These are phyloP conservation scores for Propithecus coquereli DNA, from an alignment of 2,113 vertebrate genomes.

Conservation along the genomic window DNA sequence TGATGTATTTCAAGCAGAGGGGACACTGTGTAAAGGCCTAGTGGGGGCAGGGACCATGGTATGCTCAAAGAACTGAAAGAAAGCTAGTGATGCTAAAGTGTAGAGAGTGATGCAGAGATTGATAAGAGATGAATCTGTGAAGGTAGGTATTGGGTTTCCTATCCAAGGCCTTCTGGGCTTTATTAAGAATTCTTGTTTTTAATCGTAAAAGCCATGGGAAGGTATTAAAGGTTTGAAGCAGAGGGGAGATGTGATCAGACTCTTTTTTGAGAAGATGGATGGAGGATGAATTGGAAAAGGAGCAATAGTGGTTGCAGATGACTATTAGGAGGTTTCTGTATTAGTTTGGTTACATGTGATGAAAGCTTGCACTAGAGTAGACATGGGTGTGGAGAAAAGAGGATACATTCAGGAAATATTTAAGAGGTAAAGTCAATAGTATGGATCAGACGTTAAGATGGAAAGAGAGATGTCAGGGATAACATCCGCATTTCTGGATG, in stretches of 20 bases:
- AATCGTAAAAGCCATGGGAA: not conserved
- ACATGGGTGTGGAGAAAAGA: not conserved
- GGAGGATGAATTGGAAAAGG: not conserved
- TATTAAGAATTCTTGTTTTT: slow-evolving; percentile 19
- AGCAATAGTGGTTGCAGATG: not conserved
- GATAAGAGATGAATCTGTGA: not conserved
- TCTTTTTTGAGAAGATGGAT: not conserved
- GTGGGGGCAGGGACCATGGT: not conserved
- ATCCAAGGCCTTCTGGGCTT: not conserved
- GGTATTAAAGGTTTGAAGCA: not conserved
- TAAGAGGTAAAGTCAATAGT: not conserved
- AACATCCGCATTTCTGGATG: not conserved
- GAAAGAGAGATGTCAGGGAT: not conserved
- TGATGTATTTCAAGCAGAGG: not conserved
- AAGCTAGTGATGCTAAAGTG: not conserved
- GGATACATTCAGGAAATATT: not conserved
- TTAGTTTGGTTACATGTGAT: not conserved
- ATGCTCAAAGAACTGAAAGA: not conserved
- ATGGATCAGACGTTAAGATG: not conserved
- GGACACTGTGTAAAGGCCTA: not conserved
- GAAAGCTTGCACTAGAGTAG: not conserved
- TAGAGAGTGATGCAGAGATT: not conserved
- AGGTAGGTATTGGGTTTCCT: not conserved
- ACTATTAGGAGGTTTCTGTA: not conserved
- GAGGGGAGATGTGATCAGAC: not conserved